phyloP scores from a whole-genome alignment of 2,113 vertebrate species.

The Ranitomeya imitator region DNA sequence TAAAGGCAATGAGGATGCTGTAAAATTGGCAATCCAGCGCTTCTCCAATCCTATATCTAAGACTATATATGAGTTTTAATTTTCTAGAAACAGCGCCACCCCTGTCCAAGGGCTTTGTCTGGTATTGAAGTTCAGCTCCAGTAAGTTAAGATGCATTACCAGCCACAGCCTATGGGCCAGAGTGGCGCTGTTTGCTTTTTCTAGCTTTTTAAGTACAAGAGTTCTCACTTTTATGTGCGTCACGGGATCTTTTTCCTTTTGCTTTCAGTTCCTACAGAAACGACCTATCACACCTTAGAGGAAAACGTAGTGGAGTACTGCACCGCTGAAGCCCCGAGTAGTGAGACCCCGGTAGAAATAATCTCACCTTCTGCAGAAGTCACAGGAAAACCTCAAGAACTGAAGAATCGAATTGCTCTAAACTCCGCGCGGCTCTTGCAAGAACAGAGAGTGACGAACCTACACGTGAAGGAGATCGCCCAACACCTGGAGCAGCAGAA shows the following conservation, averaged over 20 bases:
- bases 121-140: no score
- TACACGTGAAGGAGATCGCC: constrained; percentile 92
- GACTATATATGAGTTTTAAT: no score
- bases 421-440: constrained; percentile 94
- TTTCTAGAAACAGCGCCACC: no score
- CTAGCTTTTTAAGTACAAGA: no score
- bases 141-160: no score
- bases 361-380: constrained; percentile 77
- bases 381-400: constrained; percentile 87
- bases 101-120: no score
- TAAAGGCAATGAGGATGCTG: no score
- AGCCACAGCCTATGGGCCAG: not conserved
- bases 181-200: not conserved
- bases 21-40: no score
- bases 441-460: constrained; percentile 93
- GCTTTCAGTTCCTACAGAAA: constrained; percentile 79
- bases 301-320: constrained; percentile 95
- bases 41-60: no score
- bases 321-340: constrained; percentile 80
- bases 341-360: constrained; percentile 85
- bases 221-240: not conserved
- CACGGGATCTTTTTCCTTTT: constrained; percentile 28
- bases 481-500: constrained; percentile 96
- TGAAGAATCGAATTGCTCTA: constrained; percentile 93
- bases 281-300: constrained; percentile 88